Conservation (phyloP, 2,888 invertebrate genomes). For the Thelaira solivaga region DNA sequence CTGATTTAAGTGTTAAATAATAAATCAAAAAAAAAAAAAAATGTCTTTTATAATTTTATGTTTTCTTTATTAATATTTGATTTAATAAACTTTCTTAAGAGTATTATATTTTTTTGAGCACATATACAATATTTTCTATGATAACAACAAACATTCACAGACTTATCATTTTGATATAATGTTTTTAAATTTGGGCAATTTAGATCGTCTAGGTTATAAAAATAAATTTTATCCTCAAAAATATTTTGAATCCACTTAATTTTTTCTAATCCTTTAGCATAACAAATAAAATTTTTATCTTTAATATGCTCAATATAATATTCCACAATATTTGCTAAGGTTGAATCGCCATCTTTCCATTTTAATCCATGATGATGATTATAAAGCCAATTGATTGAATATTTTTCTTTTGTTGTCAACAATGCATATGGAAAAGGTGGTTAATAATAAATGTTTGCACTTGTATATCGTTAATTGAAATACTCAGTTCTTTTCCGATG, state of each 20-base stretch:
- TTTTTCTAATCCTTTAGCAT: background rate
- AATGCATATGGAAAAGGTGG: slow-evolving; percentile 13
- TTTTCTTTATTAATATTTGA: no score
- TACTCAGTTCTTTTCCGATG: no score
- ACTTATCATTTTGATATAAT: background rate
- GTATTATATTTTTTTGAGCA: background rate
- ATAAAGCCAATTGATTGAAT: background rate
- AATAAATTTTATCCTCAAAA: background rate
- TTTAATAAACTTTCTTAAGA: background rate
- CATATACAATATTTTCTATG: no score
- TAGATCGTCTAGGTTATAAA: background rate
- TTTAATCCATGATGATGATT: background rate
- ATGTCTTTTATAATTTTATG: background rate
- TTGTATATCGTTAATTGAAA: background rate
- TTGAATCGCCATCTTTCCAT: background rate
- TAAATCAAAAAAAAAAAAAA: no score
- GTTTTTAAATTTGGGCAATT: background rate
- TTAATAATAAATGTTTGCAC: slow-evolving; percentile 18
- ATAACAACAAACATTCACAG: no score
- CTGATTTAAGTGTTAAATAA: no score
- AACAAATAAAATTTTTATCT: background rate
- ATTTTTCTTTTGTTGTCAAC: background rate
- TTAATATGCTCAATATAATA: background rate
- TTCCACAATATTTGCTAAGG: background rate
- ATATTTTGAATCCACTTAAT: background rate